These are phyloP conservation scores for Strongylocentrotus purpuratus DNA, from an alignment of 35 echinoderm and acorn worm genomes.

Conservation along the genomic window DNA sequence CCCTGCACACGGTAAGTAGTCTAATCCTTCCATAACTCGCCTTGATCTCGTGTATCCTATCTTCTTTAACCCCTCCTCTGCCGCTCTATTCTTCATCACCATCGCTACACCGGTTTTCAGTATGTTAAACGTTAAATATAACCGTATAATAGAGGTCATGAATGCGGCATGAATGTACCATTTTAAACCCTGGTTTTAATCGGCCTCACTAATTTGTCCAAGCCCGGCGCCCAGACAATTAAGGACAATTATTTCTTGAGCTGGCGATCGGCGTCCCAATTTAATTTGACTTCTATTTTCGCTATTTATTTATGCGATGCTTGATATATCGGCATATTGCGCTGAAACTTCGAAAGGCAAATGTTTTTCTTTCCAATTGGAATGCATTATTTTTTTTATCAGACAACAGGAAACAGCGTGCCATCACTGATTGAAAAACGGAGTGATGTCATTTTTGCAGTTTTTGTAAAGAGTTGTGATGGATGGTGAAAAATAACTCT, in stretches of 20 bases:
- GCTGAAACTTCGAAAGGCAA: background rate
- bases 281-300: background rate
- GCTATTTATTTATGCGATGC: background rate
- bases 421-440: background rate
- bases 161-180: constrained; percentile 1
- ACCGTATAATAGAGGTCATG: background rate
- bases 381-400: background rate
- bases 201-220: background rate
- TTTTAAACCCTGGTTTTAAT: background rate
- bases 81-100: background rate
- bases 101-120: background rate
- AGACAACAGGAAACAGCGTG: background rate
- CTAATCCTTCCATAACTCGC: background rate
- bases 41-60: background rate
- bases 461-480: background rate
- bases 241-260: background rate
- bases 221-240: background rate
- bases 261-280: background rate
- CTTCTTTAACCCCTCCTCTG: background rate
- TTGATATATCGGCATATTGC: background rate
- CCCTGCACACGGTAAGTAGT: background rate
- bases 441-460: background rate
- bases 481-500: background rate
- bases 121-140: background rate
- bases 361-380: constrained; percentile 2